Conservation (phyloP, 1,140 invertebrate genomes). For the Helicoverpa armigera region DNA sequence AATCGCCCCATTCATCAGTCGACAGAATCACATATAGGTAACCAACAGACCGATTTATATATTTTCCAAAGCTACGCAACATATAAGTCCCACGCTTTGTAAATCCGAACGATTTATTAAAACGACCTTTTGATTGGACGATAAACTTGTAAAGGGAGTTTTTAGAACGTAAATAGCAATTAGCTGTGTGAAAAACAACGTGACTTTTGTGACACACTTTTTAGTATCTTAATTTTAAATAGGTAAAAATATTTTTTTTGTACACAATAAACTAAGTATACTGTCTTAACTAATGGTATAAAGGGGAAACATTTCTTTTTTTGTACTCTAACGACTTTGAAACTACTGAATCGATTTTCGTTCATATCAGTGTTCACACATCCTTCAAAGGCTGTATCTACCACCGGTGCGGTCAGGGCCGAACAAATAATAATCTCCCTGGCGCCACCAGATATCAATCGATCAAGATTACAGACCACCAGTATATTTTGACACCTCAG, state of each 20-base stretch:
- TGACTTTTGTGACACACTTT: no score
- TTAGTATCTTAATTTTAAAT: no score
- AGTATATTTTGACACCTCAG: not conserved
- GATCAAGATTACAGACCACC: not conserved
- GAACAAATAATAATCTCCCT: not conserved
- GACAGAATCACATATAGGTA: no score
- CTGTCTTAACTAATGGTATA: no score
- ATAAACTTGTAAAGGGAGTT: constrained; percentile 12
- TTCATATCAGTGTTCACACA: not conserved
- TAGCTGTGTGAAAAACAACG: not conserved
- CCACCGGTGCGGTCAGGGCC: not conserved
- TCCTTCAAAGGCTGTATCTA: not conserved
- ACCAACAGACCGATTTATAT: not conserved
- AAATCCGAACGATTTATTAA: constrained; percentile 3
- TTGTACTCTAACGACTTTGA: no score
- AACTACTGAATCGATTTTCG: no score
- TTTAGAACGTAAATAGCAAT: not conserved
- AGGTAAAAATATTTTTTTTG: no score
- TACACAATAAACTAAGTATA: no score
- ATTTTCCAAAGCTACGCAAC: not conserved
- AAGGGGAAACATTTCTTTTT: no score
- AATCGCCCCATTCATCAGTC: no score
- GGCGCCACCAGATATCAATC: not conserved
- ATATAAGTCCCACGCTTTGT: not conserved
- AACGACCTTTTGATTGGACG: constrained; percentile 16